phyloP scores from a whole-genome alignment of 2,888 invertebrate species.

The Drosophila pullipes region DNA sequence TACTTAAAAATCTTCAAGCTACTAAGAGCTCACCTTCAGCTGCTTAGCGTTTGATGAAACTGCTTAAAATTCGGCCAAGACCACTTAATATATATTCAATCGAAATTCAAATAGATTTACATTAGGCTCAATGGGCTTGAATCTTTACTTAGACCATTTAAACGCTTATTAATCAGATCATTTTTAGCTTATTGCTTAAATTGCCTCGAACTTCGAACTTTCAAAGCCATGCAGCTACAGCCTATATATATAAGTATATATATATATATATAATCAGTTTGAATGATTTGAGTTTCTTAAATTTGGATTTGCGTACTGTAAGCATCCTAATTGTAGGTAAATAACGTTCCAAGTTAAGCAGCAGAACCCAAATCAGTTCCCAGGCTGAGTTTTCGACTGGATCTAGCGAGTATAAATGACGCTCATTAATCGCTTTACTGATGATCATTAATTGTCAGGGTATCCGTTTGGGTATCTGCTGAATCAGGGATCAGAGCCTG shows the following conservation, averaged over 20 bases:
- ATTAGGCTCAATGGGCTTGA: not conserved
- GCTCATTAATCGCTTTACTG: slow-evolving; percentile 47
- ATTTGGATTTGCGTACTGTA: not conserved
- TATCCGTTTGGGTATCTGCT: slow-evolving; percentile 32
- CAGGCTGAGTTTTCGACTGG: not conserved
- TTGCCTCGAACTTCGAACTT: not conserved
- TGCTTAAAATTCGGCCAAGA: not conserved
- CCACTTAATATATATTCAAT: not conserved
- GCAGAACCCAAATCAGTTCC: not conserved
- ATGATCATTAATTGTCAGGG: slow-evolving; percentile 47
- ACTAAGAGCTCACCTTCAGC: not conserved
- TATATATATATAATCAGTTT: not conserved
- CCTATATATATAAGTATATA: not conserved
- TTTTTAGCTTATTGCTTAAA: not conserved
- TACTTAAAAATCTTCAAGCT: not conserved
- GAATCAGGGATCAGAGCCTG: slow-evolving; percentile 38
- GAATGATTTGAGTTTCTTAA: not conserved
- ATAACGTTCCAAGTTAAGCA: slow-evolving; percentile 14
- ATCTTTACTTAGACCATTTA: not conserved
- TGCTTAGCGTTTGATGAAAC: not conserved
- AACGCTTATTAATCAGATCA: not conserved
- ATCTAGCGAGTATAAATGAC: slow-evolving; percentile 38
- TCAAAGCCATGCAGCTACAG: not conserved
- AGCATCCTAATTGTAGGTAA: slow-evolving; percentile 24
- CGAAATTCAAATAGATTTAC: not conserved